Evolutionary conservation across 2,113 vertebrate genomes (phyloP).

Genomic region (Edolisoma coerulescens): DNA sequence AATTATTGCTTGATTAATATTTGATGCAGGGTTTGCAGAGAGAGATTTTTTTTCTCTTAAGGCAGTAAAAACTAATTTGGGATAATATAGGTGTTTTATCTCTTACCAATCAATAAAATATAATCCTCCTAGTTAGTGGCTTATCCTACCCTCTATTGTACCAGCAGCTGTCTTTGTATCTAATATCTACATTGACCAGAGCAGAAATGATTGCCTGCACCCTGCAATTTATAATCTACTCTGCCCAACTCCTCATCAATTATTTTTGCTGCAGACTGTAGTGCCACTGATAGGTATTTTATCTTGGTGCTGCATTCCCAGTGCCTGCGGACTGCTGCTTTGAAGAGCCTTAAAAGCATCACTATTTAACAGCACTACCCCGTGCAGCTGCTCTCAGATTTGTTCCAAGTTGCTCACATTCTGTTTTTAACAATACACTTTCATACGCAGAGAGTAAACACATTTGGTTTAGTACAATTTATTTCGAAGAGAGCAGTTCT

Average conservation of each 20-base stretch:
- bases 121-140: not conserved
- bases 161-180: not conserved
- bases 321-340: constrained; percentile 51
- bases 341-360: constrained; percentile 57
- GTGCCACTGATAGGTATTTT: constrained; percentile 52
- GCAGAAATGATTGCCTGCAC: not conserved
- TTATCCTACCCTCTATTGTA: not conserved
- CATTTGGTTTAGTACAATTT: not conserved
- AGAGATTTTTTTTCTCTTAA: not conserved
- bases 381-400: constrained; percentile 32
- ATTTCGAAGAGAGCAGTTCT: not conserved
- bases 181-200: constrained; percentile 6
- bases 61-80: not conserved
- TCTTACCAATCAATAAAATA: constrained; percentile 23
- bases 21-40: not conserved
- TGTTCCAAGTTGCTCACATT: constrained; percentile 24
- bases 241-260: constrained; percentile 47
- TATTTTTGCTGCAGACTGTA: constrained; percentile 45
- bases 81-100: not conserved
- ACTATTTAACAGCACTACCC: not conserved
- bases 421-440: not conserved
- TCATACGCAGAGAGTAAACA: not conserved
- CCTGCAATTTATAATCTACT: constrained; percentile 49
- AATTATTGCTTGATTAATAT: constrained; percentile 33
- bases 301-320: constrained; percentile 58